Conservation (phyloP, 1,140 invertebrate species). For the Trichomalopsis sarcophagae region DNA sequence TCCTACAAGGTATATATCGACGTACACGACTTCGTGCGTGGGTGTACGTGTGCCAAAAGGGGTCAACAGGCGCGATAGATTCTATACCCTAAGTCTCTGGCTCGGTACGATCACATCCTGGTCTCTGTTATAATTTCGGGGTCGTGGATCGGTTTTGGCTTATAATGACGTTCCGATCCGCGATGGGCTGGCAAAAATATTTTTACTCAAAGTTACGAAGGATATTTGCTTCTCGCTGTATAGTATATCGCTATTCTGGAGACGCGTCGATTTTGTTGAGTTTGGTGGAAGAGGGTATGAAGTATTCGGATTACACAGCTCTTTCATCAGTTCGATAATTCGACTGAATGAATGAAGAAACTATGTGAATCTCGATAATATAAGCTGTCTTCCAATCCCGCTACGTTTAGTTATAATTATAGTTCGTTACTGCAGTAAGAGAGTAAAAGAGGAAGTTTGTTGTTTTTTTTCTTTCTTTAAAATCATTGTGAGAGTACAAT, state of each 20-base stretch:
- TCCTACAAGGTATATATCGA: too few relatives aligned
- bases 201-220: conserved; percentile 24
- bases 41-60: neutral
- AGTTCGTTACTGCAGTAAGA: neutral
- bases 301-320: neutral
- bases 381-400: too few relatives aligned
- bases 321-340: neutral
- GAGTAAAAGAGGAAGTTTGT: neutral
- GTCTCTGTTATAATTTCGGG: neutral
- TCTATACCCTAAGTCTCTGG: conserved; percentile 36
- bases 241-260: neutral
- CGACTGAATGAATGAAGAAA: too few relatives aligned
- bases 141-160: neutral
- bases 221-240: neutral
- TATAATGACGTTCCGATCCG: too few relatives aligned
- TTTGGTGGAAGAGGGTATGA: neutral
- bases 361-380: too few relatives aligned
- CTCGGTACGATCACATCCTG: conserved; percentile 42
- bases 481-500: neutral
- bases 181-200: conserved; percentile 4
- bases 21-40: too few relatives aligned
- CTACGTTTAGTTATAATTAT: too few relatives aligned
- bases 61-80: too few relatives aligned
- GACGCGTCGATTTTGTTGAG: neutral
- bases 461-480: neutral